Evolutionary conservation across 2,797 vertebrate species (phyloP).

Genomic region (Avahi laniger): DNA sequence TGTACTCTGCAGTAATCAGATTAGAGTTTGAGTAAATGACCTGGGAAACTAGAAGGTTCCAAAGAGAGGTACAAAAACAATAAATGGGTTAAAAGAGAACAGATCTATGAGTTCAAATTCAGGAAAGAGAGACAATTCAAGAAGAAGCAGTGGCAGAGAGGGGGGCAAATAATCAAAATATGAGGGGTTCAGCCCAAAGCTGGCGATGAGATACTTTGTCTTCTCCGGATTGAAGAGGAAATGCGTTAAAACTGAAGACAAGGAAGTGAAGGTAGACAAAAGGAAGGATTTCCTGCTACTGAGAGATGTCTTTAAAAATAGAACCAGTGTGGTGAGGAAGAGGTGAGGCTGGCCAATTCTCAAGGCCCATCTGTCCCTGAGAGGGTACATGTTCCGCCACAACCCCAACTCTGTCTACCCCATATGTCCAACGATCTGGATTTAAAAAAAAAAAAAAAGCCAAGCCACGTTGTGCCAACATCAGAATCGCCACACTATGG

Average conservation of each 20-base stretch:
- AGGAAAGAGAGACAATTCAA: background rate
- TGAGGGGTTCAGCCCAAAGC: background rate
- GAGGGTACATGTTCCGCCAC: background rate
- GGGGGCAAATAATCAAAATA: background rate
- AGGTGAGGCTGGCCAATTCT: background rate
- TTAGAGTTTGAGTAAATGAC: background rate
- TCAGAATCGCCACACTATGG: background rate
- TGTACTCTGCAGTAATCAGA: background rate
- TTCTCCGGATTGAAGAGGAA: conserved; percentile 55
- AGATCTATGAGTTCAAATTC: background rate
- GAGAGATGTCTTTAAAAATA: conserved; percentile 61
- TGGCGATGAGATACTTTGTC: conserved; percentile 27
- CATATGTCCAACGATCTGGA: background rate
- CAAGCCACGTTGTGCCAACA: background rate
- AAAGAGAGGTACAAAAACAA: conserved; percentile 12
- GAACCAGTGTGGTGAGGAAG: conserved; percentile 1
- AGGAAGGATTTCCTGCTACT: conserved; percentile 61
- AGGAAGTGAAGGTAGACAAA: conserved; percentile 55
- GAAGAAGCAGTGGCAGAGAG: background rate
- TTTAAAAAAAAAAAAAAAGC: background rate
- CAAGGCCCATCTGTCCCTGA: background rate
- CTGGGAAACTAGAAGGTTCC: background rate
- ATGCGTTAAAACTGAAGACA: conserved; percentile 46
- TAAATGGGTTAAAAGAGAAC: background rate
- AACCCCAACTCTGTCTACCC: background rate